Conservation (phyloP, 2,797 vertebrate genomes). For the Adelosebastes latens region DNA sequence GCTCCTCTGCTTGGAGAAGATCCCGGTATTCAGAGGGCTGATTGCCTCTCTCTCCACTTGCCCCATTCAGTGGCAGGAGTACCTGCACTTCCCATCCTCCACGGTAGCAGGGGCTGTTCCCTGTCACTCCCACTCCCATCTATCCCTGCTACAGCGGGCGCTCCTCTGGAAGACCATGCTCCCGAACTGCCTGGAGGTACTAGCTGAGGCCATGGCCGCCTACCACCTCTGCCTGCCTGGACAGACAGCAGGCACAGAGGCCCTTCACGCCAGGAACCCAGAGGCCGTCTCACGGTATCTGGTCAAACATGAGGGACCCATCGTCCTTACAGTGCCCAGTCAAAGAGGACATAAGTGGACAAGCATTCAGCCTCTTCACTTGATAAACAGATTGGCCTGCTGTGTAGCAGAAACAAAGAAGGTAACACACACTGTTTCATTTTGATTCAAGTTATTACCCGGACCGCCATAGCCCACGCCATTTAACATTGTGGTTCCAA, state of each 20-base stretch:
- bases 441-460: not conserved
- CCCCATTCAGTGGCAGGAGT: conserved; percentile 84
- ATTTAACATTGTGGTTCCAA: too few species aligned
- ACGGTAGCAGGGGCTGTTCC: conserved; percentile 80
- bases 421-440: conserved; percentile 57
- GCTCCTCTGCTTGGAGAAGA: conserved; percentile 78
- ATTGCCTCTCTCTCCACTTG: conserved; percentile 76
- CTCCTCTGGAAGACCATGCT: conserved; percentile 87
- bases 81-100: conserved; percentile 80
- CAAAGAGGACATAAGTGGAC: conserved; percentile 43
- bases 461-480: too few species aligned
- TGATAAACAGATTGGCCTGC: conserved; percentile 77
- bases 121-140: conserved; percentile 77
- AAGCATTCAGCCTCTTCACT: conserved; percentile 76
- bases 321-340: conserved; percentile 79
- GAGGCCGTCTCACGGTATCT: conserved; percentile 60
- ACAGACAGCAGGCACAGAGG: conserved; percentile 19
- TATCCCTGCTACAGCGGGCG: conserved; percentile 84
- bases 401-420: conserved; percentile 43
- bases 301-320: conserved; percentile 70
- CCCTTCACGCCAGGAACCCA: conserved; percentile 43
- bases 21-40: conserved; percentile 84
- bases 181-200: conserved; percentile 71
- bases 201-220: conserved; percentile 76
- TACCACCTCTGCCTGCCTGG: conserved; percentile 71